phyloP scores from a whole-genome alignment of 2,797 vertebrate genomes.

The Dicrostonyx torquatus region DNA sequence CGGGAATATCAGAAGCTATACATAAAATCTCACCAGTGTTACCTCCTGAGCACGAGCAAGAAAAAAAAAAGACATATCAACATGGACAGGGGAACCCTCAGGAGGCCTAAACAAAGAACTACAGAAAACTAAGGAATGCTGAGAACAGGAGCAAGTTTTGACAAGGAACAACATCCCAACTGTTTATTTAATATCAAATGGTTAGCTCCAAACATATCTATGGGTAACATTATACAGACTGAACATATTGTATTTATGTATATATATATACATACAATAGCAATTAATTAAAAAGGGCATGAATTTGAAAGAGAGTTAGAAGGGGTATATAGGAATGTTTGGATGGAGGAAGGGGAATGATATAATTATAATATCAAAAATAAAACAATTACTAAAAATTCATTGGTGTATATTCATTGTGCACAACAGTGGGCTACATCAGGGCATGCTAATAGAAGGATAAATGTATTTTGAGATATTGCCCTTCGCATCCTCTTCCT shows the following conservation, averaged over 20 bases:
- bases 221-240: background rate
- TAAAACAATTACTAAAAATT: background rate
- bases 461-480: background rate
- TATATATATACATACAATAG: too few species aligned
- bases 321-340: background rate
- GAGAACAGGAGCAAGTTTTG: too few species aligned
- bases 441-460: background rate
- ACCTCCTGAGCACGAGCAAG: background rate
- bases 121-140: too few species aligned
- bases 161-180: too few species aligned
- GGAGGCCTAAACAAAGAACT: too few species aligned
- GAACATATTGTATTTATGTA: background rate
- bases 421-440: background rate
- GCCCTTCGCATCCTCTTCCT: background rate
- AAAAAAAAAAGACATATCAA: background rate
- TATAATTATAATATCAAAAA: background rate
- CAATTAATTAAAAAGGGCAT: too few species aligned
- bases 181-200: too few species aligned
- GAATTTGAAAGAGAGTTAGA: background rate
- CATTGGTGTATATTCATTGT: background rate
- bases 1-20: background rate
- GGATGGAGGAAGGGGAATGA: background rate
- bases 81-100: background rate
- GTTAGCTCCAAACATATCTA: background rate
- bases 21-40: background rate